These are phyloP conservation scores for Mactra quadrangularis DNA, from an alignment of 1,140 invertebrate species.

Conservation along the genomic window DNA sequence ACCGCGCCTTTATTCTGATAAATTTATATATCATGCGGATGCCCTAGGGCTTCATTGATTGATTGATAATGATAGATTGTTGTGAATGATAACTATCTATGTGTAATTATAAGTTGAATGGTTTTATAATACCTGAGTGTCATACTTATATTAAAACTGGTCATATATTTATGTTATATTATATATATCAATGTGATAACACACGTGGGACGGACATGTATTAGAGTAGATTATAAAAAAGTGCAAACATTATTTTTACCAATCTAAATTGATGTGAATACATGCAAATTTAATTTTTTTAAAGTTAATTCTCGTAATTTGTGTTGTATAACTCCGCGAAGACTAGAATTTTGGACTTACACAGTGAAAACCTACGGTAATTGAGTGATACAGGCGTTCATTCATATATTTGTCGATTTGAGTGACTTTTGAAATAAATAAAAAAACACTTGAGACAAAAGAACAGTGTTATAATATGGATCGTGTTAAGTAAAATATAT, in stretches of 20 bases:
- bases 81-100: constrained; percentile 39
- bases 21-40: constrained; percentile 43
- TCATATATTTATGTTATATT: constrained; percentile 1
- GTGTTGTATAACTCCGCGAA: too few relatives aligned
- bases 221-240: neutral
- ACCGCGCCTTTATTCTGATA: constrained; percentile 20
- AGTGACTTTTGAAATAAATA: too few relatives aligned
- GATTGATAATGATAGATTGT: constrained; percentile 61
- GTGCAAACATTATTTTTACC: neutral
- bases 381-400: too few relatives aligned
- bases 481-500: too few relatives aligned
- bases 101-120: constrained; percentile 10
- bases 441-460: too few relatives aligned
- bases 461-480: too few relatives aligned
- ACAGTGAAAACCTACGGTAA: too few relatives aligned
- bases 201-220: neutral
- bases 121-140: constrained; percentile 19
- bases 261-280: too few relatives aligned
- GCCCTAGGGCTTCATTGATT: constrained; percentile 52
- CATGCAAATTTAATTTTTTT: too few relatives aligned
- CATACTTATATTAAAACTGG: constrained; percentile 8
- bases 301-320: too few relatives aligned
- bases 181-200: neutral
- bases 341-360: too few relatives aligned
- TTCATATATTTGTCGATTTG: too few relatives aligned